These are phyloP conservation scores for Dipodomys ordii DNA, from an alignment of 2,113 vertebrate genomes.

Conservation along the genomic window DNA sequence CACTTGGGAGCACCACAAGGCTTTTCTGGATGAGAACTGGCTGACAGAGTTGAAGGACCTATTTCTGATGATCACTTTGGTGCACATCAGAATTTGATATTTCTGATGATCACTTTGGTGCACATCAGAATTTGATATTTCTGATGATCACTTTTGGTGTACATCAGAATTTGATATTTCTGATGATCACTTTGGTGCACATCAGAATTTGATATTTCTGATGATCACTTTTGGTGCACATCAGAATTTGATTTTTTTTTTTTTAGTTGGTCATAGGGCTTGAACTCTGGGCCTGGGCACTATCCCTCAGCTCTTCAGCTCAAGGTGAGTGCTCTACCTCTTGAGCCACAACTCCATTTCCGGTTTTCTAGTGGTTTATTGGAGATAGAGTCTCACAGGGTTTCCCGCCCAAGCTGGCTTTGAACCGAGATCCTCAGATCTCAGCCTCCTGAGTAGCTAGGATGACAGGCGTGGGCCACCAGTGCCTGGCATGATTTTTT, in stretches of 20 bases:
- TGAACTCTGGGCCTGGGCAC: too few relatives aligned
- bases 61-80: not conserved
- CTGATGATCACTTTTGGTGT: not conserved
- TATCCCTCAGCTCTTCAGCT: too few relatives aligned
- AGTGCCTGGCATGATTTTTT: not conserved
- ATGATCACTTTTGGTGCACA: not conserved
- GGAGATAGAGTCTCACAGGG: too few relatives aligned
- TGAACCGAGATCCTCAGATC: too few relatives aligned
- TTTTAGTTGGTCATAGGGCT: too few relatives aligned
- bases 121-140: not conserved
- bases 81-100: not conserved
- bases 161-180: not conserved
- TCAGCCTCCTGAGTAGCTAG: too few relatives aligned
- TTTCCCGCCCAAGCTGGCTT: too few relatives aligned
- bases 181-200: not conserved
- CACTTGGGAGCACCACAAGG: not conserved
- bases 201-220: not conserved
- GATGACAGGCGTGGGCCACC: too few relatives aligned
- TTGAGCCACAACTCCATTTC: too few relatives aligned
- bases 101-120: not conserved
- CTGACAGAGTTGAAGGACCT: not conserved
- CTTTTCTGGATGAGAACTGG: not conserved
- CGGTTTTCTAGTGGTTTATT: too few relatives aligned
- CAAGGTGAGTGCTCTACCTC: too few relatives aligned
- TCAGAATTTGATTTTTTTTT: not conserved